Evolutionary conservation across 2,113 vertebrate species (phyloP).

Genomic region (Promerops cafer): DNA sequence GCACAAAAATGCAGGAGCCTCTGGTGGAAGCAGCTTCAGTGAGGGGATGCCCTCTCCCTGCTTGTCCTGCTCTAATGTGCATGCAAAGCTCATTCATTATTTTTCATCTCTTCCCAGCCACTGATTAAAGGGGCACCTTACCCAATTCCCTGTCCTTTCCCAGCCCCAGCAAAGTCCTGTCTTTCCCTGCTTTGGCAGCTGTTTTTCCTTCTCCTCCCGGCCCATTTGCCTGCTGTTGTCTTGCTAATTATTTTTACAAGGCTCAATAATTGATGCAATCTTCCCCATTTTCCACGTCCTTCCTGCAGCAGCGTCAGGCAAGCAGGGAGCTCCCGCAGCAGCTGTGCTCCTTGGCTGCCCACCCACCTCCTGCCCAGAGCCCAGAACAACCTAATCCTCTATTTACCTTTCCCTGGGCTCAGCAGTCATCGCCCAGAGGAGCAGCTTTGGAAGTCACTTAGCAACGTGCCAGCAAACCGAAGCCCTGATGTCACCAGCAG

Average conservation of each 20-base stretch:
- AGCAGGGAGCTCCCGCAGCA: not conserved
- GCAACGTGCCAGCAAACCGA: not conserved
- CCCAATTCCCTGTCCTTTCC: not conserved
- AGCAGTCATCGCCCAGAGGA: not conserved
- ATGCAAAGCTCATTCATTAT: not conserved
- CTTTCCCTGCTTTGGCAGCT: not conserved
- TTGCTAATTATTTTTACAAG: slow-evolving; percentile 38
- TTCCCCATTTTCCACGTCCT: not conserved
- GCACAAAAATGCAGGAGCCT: not conserved
- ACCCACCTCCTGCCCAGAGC: not conserved
- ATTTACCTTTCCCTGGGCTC: not conserved
- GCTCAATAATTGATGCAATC: slow-evolving; percentile 26
- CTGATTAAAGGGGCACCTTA: not conserved
- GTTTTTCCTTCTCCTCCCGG: not conserved
- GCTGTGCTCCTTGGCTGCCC: slow-evolving; percentile 1
- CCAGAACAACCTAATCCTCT: not conserved
- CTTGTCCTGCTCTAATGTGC: not conserved
- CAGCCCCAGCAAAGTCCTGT: not conserved
- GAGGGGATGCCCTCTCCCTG: not conserved
- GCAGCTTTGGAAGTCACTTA: not conserved
- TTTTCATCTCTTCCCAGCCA: not conserved
- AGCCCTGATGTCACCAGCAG: not conserved
- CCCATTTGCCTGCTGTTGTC: slow-evolving; percentile 46
- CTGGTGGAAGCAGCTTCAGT: not conserved
- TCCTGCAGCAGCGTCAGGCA: not conserved